Base-by-base conservation (phyloP, 2,113 vertebrate species). In the Felis chaus region DNA sequence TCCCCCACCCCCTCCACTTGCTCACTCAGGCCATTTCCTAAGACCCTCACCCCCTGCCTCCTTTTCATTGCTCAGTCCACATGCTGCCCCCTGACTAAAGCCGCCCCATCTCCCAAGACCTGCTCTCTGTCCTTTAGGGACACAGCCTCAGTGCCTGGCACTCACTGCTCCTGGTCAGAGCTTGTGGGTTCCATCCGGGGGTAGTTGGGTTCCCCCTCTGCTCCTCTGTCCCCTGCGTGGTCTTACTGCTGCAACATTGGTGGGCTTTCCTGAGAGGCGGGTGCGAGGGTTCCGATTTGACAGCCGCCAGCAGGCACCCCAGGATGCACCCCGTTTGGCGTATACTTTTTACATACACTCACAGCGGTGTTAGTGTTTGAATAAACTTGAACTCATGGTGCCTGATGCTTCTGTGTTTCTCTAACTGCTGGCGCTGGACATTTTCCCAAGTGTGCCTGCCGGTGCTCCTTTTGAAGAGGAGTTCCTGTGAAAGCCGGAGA, bases 271-370 rank as follows among this genome's bases (percentile, higher is more conserved):
- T 0, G 3, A 50, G 39, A 33, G n/a, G 4, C 9, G 9, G n/a
- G 9, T 0, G 3, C 6, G 19, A 18, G 23, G 31, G 7, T 39
- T 41, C 48, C 16, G n/a, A 12, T 19, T 3, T 36, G 66, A 6
- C 0, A 3, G 66, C 2, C 1, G 9, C 6, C 2, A 36, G 36
- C 5, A 0, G 3, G 2, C 15, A 1, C 50, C 31, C 29, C 0
- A 0, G 66, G 29, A 3, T 9, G 57, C 19, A 5, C 33, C 61
- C 33, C 12, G 0, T 15, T 31, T 50, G 36, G 16, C 4, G 66
- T 3, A 3, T 8, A 9, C 39, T 12, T 55, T 55, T 36, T 48
- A 4, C 50, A 5, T 11, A 23, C 23, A 4, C 55, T 45, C 18
- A 1, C 13, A 27, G 80, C 21, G 5, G 9, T 1, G 15, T 0